These are phyloP conservation scores for Zoroaster sp. DNA, from an alignment of 53 echinoderm and acorn worm genomes.

Conservation along the genomic window DNA sequence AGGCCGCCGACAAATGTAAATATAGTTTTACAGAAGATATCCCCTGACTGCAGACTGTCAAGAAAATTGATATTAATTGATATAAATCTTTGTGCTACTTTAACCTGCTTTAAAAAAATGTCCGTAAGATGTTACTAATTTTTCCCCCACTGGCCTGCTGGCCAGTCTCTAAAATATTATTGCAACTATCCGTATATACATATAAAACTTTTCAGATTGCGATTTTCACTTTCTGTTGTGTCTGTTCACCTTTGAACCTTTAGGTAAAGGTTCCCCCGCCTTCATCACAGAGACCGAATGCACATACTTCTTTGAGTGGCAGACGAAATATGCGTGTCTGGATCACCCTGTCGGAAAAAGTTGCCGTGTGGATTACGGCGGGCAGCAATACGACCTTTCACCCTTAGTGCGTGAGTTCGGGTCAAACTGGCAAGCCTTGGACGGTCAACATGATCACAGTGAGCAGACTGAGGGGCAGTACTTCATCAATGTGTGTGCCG, in stretches of 20 bases:
- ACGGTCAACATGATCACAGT: constrained; percentile 61
- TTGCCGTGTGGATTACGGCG: constrained; percentile 65
- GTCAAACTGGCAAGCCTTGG: constrained; percentile 87
- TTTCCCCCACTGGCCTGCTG: too few relatives aligned
- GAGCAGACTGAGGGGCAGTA: constrained; percentile 50
- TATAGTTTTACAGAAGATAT: too few relatives aligned
- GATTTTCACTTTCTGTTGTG: background rate
- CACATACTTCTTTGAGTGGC: constrained; percentile 96
- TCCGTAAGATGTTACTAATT: too few relatives aligned
- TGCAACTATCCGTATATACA: too few relatives aligned
- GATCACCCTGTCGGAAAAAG: constrained; percentile 64
- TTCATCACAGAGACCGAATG: constrained; percentile 87
- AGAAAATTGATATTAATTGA: too few relatives aligned
- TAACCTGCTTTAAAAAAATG: too few relatives aligned
- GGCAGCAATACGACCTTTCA: constrained; percentile 82
- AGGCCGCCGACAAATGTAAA: too few relatives aligned
- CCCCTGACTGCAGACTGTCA: too few relatives aligned
- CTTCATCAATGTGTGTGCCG: constrained; percentile 88
- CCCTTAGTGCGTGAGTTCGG: constrained; percentile 70
- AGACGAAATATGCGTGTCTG: constrained; percentile 81
- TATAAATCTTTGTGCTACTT: too few relatives aligned
- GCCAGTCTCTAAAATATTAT: too few relatives aligned
- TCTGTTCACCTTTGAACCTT: background rate
- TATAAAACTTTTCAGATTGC: background rate
- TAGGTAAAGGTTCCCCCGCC: constrained; percentile 70